Evolutionary conservation across 2,888 invertebrate species (phyloP), one percentile per base, ranked within the genome.

Genomic region (Neria commutata): DNA sequence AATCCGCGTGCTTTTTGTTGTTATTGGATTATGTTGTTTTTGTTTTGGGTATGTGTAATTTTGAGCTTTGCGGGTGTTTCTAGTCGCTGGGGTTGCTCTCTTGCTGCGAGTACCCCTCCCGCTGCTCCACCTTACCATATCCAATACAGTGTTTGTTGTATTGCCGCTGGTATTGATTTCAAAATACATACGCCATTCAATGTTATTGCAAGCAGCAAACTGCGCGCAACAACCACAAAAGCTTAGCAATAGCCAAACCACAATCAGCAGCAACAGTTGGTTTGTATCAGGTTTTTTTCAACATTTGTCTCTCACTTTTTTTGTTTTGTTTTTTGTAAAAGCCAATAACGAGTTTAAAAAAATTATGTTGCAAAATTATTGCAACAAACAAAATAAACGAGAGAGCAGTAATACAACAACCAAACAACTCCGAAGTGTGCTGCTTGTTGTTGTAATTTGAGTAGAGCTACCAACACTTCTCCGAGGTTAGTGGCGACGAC

Each of bases 331-430:
- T 16, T 46, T 46, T 50, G 52, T 62, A 63, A 64, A 66, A 60
- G 67, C 61, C 60, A 66, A 65, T 66, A 65, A 67, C 68, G 59
- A 68, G 68, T 68, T 68, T 53, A 42, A 42, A 42, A 23, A 42
- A 67, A 72, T 69, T 68, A 67, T 66, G 70, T 72, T 73, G 69
- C 72, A 75, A 72, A 75, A 74, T 72, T 71, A 71, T n/a, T n/a
- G n/a, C n/a, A 5, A 19, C 17, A 19, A 42, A 42, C 17, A 42
- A 19, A 42, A 19, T 19, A 42, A 42, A 42, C 42, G 21, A n/a
- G n/a, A n/a, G n/a, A n/a, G n/a, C n/a, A n/a, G n/a, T n/a, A 19
- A 42, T 37, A 11, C 4, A 29, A 29, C 29, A 6, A 29, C 6
- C n/a, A 29, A 29, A 11, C 29, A 29, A 29, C 29, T 8, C 6